Base-by-base conservation (phyloP, 2,797 vertebrate genomes). In the Cetoscarus ocellatus region DNA sequence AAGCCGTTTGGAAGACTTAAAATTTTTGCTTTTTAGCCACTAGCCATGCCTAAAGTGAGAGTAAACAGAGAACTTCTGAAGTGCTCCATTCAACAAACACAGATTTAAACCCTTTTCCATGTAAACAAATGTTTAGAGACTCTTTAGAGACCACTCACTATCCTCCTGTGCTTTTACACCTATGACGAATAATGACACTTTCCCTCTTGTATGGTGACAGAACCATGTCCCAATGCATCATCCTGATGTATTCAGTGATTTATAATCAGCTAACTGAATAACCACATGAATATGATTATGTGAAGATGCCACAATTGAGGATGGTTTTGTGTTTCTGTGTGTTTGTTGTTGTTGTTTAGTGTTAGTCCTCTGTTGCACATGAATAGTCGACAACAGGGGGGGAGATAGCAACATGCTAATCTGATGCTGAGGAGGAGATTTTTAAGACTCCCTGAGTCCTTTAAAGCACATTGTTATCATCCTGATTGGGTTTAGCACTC, bases 401-500 rank as follows among this genome's bases (percentile, higher is more conserved):
- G 67, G 71, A 56, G 83, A 88, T 91, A 81, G 85, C 85, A 90
- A 88, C 90, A 75, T 65, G 78, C 89, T 94, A 94, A 94, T 93
- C 91, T 92, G 82, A 92, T 88, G 77, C 86, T 84, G 83, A 53
- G 80, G 75, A 82, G 86, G 90, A 90, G 88, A 88, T 86, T 27
- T 93, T 93, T 92, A 92, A 86, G 79, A 86, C 88, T 90, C 81
- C 86, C 78, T 80, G 49, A 83, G 86, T 89, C 86, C 82, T 88
- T 88, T 90, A 81, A 88, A 89, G 75, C 74, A 70, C 91, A 91
- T 93, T 93, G 91, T 94, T 92, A 90, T 92, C 87, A 82, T 80
- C 87, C 79, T 85, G 83, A 91, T 90, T 91, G 87, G 93, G 91
- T 93, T 93, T 90, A 93, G 86, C 86, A 89, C 85, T 87, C 88